Evolutionary conservation across 1,140 invertebrate genomes (phyloP).

Genomic region (Amyelois transitella): DNA sequence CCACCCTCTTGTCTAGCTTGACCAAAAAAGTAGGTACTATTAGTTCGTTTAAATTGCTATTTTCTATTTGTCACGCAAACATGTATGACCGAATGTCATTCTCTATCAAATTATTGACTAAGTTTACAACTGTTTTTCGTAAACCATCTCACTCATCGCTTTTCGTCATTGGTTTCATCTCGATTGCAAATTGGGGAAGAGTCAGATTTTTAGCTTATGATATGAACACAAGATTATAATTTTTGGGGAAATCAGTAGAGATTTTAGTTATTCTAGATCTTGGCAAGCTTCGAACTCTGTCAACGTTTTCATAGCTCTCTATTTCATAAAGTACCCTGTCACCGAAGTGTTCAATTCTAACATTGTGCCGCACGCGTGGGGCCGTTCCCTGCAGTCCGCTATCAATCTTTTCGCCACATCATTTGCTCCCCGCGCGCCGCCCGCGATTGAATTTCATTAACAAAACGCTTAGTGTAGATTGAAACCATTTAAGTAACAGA

Average conservation of each 20-base stretch:
- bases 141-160: too few species aligned
- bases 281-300: not conserved
- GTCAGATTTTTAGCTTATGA: too few species aligned
- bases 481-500: conserved; percentile 69
- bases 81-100: too few species aligned
- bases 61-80: not conserved
- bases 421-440: conserved; percentile 59
- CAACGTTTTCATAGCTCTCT: not conserved
- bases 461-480: conserved; percentile 71
- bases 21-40: not conserved
- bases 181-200: too few species aligned
- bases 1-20: not conserved
- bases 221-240: too few species aligned
- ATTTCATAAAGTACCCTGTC: not conserved
- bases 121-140: too few species aligned
- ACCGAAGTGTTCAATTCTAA: not conserved
- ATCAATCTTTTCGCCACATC: conserved; percentile 72
- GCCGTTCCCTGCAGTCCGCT: conserved; percentile 15
- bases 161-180: too few species aligned
- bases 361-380: not conserved
- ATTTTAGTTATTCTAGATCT: not conserved
- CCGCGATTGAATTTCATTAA: conserved; percentile 72
- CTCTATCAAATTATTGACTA: too few species aligned
- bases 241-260: too few species aligned
- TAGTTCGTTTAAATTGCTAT: not conserved